A percentile compares a stretch with the other conserved stretches of the same genome.
Conservation (phyloP, 2,113 vertebrate species). For the Podilymbus podiceps region DNA sequence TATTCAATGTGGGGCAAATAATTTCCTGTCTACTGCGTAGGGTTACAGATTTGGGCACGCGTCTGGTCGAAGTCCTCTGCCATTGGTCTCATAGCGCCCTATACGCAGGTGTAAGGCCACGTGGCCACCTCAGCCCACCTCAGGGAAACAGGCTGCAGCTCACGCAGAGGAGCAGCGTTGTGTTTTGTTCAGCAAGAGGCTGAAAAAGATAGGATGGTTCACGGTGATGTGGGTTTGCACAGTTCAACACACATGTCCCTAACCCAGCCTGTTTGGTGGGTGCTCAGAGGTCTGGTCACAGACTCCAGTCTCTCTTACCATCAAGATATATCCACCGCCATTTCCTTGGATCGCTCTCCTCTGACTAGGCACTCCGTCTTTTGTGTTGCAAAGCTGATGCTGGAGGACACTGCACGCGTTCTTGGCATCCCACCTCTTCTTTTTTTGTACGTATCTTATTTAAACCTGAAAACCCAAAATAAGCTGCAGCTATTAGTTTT, state of each 20-base stretch:
- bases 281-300: not conserved
- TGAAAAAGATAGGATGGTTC: not conserved
- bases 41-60: rapidly evolving
- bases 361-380: not conserved
- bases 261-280: not conserved
- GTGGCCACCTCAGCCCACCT: not conserved
- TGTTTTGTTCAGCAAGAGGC: not conserved
- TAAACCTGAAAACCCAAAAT: not conserved
- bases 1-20: not conserved
- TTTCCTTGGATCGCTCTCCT: not conserved
- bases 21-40: not conserved
- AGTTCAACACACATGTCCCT: rapidly evolving
- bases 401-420: rapidly evolving
- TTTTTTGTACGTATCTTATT: not conserved
- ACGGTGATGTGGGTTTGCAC: not conserved
- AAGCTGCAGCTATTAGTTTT: not conserved
- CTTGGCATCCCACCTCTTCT: not conserved
- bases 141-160: not conserved
- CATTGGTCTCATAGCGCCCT: rapidly evolving
- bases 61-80: not conserved
- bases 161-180: not conserved
- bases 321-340: not conserved
- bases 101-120: rapidly evolving
- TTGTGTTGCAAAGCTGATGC: not conserved
- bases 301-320: not conserved